Evolutionary conservation across 2,888 invertebrate species (phyloP), one percentile per base, ranked within the genome.

Genomic region (Strigamia crassipes): DNA sequence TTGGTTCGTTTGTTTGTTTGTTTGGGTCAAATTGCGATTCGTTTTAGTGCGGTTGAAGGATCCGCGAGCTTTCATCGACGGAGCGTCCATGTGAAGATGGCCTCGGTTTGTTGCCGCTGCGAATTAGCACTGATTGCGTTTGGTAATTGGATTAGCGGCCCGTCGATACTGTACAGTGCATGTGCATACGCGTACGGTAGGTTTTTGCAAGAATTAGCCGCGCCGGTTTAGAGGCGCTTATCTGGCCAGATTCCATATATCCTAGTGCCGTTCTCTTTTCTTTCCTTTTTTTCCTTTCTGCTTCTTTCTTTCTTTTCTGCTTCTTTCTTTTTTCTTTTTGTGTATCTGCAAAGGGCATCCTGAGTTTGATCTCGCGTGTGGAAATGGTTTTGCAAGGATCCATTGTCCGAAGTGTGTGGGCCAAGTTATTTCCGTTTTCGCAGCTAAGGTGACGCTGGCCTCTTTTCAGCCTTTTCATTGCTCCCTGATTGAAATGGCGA

Each of bases 401-500:
- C 61, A 66, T 66, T 66, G 61, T 66, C n/a, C 21, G 61, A 66
- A 21, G 61, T 15, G 61, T 66, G 18, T 12, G 23, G 61, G 61
- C 61, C 61, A 66, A 66, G 61, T 66, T 66, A 66, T 66, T 66
- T 66, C 61, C 61, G 61, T 21, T 66, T 66, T 66, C 61, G 12
- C 23, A 23, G 61, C 61, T 66, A 23, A 66, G 61, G 61, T 66
- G 61, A 66, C 61, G 61, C 61, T 66, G 61, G 61, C 61, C 61
- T 66, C 61, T 66, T 66, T 46, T 66, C 21, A 66, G 61, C 61
- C 61, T 66, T 66, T 66, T 66, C 61, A 66, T 66, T 66, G 61
- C 61, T 66, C 61, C 61, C 61, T 66, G 61, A 66, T 66, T 66
- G 61, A 66, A 66, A 66, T 66, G 61, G 61, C 61, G 61, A 66